Conservation (phyloP, 2,888 invertebrate species). For the Hedychridium roseum region DNA sequence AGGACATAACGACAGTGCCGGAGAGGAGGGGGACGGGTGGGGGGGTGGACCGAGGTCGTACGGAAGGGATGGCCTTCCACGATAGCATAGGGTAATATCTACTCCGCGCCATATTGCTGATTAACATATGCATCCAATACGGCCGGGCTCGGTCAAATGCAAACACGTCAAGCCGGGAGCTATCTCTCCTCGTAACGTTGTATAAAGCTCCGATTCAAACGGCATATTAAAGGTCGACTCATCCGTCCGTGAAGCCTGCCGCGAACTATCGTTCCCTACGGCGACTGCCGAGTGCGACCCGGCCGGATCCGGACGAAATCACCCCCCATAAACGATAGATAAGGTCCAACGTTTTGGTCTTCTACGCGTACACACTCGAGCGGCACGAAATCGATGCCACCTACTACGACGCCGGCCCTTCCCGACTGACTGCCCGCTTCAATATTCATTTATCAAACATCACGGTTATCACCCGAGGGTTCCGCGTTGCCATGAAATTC, state of each 20-base stretch:
- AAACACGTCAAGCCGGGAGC: conserved; percentile 55
- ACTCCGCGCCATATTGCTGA: conserved; percentile 55
- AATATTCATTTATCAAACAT: conserved; percentile 9
- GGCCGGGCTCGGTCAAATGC: conserved; percentile 49
- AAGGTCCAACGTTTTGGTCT: conserved; percentile 28
- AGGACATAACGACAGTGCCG: conserved; percentile 15
- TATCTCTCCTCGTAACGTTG: conserved; percentile 49
- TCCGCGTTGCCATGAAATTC: neutral
- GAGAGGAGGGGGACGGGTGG: neutral
- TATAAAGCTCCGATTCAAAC: conserved; percentile 57
- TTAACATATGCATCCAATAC: conserved; percentile 60
- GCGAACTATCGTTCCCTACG: conserved; percentile 46
- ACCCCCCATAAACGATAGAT: conserved; percentile 40
- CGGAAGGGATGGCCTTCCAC: conserved; percentile 35
- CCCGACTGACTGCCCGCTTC: conserved; percentile 12
- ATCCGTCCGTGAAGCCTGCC: conserved; percentile 44
- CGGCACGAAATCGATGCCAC: conserved; percentile 23
- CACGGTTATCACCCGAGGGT: too few relatives aligned
- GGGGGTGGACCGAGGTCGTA: conserved; percentile 23
- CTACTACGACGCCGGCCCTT: conserved; percentile 15
- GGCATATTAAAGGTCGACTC: conserved; percentile 58
- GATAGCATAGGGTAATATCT: conserved; percentile 48
- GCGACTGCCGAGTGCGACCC: conserved; percentile 29
- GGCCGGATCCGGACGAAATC: conserved; percentile 36
- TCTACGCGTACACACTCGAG: neutral